A percentile compares a stretch with the other conserved stretches of the same genome.
These are phyloP conservation scores for Saturnia pavonia DNA, from an alignment of 2,888 invertebrate genomes.

Conservation along the genomic window DNA sequence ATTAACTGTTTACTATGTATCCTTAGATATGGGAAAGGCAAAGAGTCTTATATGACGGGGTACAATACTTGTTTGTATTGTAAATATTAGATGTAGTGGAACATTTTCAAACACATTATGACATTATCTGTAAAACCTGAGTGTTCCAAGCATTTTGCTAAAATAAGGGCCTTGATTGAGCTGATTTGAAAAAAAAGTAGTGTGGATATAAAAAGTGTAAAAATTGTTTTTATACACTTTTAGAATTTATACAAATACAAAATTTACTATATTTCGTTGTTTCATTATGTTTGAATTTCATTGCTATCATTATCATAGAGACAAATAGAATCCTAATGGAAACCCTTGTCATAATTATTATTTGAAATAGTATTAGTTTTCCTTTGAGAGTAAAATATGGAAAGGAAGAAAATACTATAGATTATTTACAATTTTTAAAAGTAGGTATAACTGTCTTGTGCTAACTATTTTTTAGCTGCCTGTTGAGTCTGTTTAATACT, in stretches of 20 bases:
- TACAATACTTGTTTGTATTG: background rate
- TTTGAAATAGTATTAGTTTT: background rate
- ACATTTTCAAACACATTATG: background rate
- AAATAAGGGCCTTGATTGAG: background rate
- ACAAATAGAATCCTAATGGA: background rate
- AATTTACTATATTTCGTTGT: background rate
- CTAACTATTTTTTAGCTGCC: too few relatives aligned
- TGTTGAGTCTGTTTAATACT: too few relatives aligned
- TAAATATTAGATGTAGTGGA: background rate
- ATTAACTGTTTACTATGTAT: background rate
- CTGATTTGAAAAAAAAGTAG: background rate
- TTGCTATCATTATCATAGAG: background rate
- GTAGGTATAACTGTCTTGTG: too few relatives aligned
- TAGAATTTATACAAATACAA: background rate
- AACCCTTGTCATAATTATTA: background rate
- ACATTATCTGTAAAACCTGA: background rate
- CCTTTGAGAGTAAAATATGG: background rate
- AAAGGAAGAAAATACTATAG: background rate
- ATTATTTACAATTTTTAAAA: background rate
- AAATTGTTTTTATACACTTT: background rate
- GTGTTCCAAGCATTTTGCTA: background rate
- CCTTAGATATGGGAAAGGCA: background rate
- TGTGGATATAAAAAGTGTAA: background rate
- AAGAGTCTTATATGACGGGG: background rate
- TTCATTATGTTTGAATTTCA: background rate